Evolutionary conservation across 2,888 invertebrate genomes (phyloP).

Genomic region (Zootermopsis nevadensis): DNA sequence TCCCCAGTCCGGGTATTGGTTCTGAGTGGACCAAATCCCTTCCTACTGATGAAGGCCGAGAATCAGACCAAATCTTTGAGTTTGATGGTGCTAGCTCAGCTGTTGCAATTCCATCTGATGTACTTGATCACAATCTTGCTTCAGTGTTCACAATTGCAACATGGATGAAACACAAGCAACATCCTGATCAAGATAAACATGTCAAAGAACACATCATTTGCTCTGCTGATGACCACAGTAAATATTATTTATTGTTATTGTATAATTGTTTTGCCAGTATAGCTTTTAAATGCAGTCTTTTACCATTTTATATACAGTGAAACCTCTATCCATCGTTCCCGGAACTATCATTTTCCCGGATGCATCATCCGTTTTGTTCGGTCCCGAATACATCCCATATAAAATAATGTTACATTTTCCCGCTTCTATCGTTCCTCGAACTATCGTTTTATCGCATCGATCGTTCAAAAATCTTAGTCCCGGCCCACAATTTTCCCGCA

Average conservation of each 20-base stretch:
- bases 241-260: too few relatives aligned
- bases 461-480: too few relatives aligned
- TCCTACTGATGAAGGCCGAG: constrained; percentile 73
- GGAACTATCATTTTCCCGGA: too few relatives aligned
- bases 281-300: too few relatives aligned
- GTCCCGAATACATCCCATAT: too few relatives aligned
- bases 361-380: too few relatives aligned
- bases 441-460: too few relatives aligned
- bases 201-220: constrained; percentile 97
- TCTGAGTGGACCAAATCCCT: constrained; percentile 70
- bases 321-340: too few relatives aligned
- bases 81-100: constrained; percentile 94
- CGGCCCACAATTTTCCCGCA: too few relatives aligned
- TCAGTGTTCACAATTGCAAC: constrained; percentile 90
- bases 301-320: too few relatives aligned
- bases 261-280: neutral
- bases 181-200: constrained; percentile 84
- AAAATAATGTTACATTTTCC: too few relatives aligned
- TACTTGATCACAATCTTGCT: constrained; percentile 81
- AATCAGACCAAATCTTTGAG: constrained; percentile 92
- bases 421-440: too few relatives aligned
- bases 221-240: constrained; percentile 96
- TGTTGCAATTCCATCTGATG: constrained; percentile 81
- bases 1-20: constrained; percentile 82
- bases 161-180: constrained; percentile 93